These are phyloP conservation scores for Therioaphis trifolii DNA, from an alignment of 2,888 invertebrate genomes.

Conservation along the genomic window DNA sequence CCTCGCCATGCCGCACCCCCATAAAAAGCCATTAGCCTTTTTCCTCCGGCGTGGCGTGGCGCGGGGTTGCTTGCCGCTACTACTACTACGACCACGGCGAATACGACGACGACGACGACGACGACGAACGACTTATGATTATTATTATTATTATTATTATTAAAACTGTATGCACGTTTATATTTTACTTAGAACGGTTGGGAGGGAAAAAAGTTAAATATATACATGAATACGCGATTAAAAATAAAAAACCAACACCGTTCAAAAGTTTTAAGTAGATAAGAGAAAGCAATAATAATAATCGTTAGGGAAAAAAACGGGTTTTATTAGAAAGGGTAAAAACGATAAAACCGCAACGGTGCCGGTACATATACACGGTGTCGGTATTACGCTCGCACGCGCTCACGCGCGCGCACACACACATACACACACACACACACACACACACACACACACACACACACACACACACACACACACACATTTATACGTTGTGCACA, in stretches of 20 bases:
- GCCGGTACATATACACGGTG: not conserved
- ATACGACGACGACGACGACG: slow-evolving; percentile 39
- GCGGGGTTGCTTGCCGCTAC: too few relatives aligned
- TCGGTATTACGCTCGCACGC: not conserved
- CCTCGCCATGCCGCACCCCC: not conserved
- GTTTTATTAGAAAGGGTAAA: slow-evolving; percentile 54
- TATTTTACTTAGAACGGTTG: slow-evolving; percentile 9
- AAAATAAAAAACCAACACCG: slow-evolving; percentile 6
- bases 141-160: slow-evolving; percentile 22
- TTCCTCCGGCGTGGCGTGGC: slow-evolving; percentile 8
- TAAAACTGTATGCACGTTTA: slow-evolving; percentile 17
- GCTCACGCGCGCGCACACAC: too few relatives aligned
- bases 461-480: not conserved
- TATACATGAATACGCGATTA: too few relatives aligned
- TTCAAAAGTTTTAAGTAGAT: slow-evolving; percentile 58
- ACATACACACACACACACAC: too few relatives aligned
- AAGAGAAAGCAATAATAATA: slow-evolving; percentile 61
- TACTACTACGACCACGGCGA: not conserved
- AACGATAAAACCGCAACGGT: slow-evolving; percentile 61
- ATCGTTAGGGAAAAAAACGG: slow-evolving; percentile 53
- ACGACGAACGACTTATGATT: slow-evolving; percentile 42
- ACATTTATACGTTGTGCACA: not conserved
- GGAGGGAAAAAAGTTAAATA: not conserved
- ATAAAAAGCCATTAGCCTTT: slow-evolving; percentile 56
- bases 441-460: too few relatives aligned